phyloP scores from a whole-genome alignment of 1,140 invertebrate genomes.

The Pseudomyrmex cubaensis region DNA sequence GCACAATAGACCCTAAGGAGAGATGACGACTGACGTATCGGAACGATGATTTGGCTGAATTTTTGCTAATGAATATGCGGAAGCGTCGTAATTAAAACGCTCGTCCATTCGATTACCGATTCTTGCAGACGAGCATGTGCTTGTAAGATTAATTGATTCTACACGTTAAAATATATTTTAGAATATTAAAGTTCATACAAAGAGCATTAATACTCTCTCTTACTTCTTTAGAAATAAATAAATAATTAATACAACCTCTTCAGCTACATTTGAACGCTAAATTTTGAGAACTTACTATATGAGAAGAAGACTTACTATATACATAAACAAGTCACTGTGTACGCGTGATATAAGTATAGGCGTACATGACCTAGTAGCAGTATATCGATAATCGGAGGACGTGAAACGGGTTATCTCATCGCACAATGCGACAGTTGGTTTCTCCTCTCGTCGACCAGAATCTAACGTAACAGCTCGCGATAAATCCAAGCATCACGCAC shows the following conservation, averaged over 20 bases:
- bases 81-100: constrained; percentile 60
- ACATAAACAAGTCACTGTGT: constrained; percentile 54
- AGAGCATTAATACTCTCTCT: neutral
- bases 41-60: constrained; percentile 57
- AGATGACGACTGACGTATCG: constrained; percentile 47
- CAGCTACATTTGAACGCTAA: neutral
- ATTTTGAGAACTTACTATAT: constrained; percentile 5
- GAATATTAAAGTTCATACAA: neutral
- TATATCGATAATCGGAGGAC: constrained; percentile 51
- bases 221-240: neutral
- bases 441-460: constrained; percentile 9
- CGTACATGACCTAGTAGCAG: constrained; percentile 49
- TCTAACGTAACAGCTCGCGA: constrained; percentile 25
- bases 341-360: constrained; percentile 35
- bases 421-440: constrained; percentile 42
- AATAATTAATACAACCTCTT: neutral
- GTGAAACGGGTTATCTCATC: constrained; percentile 42
- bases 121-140: neutral
- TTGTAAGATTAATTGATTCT: constrained; percentile 23
- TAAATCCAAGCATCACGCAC: constrained; percentile 2
- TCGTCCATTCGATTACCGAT: neutral
- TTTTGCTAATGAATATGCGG: constrained; percentile 41
- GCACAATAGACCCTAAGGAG: constrained; percentile 30
- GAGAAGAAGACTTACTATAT: constrained; percentile 23
- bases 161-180: neutral